Evolutionary conservation across 64 coral and sea anemone genomes (phyloP).

Genomic region (Actinia equina): DNA sequence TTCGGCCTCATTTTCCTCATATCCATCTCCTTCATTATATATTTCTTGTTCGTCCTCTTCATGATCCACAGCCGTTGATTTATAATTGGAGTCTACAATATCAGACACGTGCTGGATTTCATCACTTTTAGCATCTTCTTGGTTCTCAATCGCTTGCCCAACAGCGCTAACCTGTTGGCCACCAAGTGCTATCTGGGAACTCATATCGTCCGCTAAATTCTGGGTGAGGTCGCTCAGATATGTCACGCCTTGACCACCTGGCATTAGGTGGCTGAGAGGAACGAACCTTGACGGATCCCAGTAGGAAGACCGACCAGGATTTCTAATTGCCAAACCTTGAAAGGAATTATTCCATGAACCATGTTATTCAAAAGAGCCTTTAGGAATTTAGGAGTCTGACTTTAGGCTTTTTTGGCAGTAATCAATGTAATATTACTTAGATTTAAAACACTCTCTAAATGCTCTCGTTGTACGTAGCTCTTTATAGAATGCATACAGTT

Average conservation of each 20-base stretch:
- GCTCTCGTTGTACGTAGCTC: too few relatives aligned
- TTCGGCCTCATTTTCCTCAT: neutral
- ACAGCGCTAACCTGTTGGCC: conserved; percentile 15
- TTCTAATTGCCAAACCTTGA: neutral
- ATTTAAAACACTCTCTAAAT: too few relatives aligned
- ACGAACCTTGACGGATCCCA: conserved; percentile 6
- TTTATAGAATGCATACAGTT: too few relatives aligned
- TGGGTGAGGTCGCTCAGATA: conserved; percentile 45
- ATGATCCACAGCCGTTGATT: neutral
- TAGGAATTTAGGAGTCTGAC: too few relatives aligned
- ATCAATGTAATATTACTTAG: too few relatives aligned
- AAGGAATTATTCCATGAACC: neutral
- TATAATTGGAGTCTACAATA: conserved; percentile 41
- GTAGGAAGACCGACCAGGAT: neutral
- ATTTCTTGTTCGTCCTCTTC: neutral
- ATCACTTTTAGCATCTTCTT: conserved; percentile 1
- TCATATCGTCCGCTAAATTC: conserved; percentile 42
- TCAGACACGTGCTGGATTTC: conserved; percentile 17
- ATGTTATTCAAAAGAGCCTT: too few relatives aligned
- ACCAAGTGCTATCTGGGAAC: conserved; percentile 24
- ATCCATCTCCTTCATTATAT: neutral
- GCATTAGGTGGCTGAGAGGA: conserved; percentile 21
- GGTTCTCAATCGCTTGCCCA: conserved; percentile 33
- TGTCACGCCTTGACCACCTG: conserved; percentile 40
- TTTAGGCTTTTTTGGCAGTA: too few relatives aligned